Base-by-base conservation (phyloP, 2,888 invertebrate genomes). In the Eupithecia exiguata region DNA sequence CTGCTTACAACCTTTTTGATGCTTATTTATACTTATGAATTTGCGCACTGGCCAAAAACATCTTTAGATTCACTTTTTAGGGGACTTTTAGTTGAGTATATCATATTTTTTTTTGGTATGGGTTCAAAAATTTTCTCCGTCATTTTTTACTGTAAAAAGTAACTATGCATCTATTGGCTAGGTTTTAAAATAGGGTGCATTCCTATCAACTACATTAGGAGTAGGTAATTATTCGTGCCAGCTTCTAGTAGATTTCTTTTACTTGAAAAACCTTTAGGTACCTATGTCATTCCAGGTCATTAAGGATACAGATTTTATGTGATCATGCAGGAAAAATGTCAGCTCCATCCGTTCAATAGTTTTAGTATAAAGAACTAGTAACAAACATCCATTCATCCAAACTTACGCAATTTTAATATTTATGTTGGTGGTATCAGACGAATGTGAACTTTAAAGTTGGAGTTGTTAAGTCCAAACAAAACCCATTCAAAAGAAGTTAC, bases 401-500 rank as follows among this genome's bases (percentile, higher is more conserved):
- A 58, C 58, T 58, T 25, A 25, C 5, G 4, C 25, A 12, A 58
- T 58, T 58, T 25, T 58, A 58, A 25, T 58, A 58, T 58, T 58
- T 25, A 58, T 25, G 58, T 25, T 25, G 21, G 12, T 21, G 49
- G 21, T 21, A 58, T 14, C 14, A 35, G 9, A 62, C 62, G 35
- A 62, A 62, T 35, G 21, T 25, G 58, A 58, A 14, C 58, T 58
- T 25, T 58, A 58, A 58, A 25, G 58, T 58, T 58, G 12, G 58
- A 25, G 5, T 58, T 25, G 58, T 58, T 12, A 21, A 25, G 58
- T 58, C 58, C 58, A 58, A 58, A 58, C 58, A 62, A 35, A 62
- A 25, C 58, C 69, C 35, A 73, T 77, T 76, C 62, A 75, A 80
- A 79, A 80, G 76, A 77, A 78, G 74, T 76, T 74, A 77, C 74